These are phyloP conservation scores for Lepus timidus DNA, from an alignment of 2,113 vertebrate species.

Conservation along the genomic window DNA sequence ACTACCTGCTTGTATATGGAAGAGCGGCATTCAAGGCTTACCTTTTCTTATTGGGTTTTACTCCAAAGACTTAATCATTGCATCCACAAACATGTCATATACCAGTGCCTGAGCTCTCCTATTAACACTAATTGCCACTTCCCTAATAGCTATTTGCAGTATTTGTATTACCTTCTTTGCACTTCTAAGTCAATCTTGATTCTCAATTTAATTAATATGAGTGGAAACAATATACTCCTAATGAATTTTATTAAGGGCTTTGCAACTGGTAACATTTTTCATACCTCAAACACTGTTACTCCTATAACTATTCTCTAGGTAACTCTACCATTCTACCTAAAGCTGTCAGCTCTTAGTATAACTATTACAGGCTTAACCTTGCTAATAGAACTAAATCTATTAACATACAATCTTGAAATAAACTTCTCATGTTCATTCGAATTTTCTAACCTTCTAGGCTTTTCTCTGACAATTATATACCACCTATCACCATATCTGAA, in stretches of 20 bases:
- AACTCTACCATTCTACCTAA: background rate
- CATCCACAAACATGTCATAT: background rate
- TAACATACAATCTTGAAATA: background rate
- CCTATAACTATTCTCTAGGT: background rate
- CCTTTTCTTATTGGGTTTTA: background rate
- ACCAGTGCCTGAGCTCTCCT: background rate
- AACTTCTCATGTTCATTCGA: background rate
- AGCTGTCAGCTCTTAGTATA: no score
- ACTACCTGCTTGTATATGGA: background rate
- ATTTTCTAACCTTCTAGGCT: background rate
- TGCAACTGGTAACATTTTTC: background rate
- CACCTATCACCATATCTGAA: accelerated
- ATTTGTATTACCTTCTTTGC: background rate
- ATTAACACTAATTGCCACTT: background rate
- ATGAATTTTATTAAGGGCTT: background rate
- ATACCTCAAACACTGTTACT: background rate
- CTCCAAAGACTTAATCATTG: background rate
- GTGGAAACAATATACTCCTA: background rate
- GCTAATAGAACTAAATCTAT: no score
- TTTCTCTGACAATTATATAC: background rate
- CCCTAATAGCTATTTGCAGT: background rate
- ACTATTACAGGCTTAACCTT: background rate
- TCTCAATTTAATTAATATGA: accelerated
- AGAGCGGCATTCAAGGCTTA: background rate
- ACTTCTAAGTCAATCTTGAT: background rate